These are phyloP conservation scores for Diploptera punctata DNA, from an alignment of 2,888 invertebrate species.

Conservation along the genomic window DNA sequence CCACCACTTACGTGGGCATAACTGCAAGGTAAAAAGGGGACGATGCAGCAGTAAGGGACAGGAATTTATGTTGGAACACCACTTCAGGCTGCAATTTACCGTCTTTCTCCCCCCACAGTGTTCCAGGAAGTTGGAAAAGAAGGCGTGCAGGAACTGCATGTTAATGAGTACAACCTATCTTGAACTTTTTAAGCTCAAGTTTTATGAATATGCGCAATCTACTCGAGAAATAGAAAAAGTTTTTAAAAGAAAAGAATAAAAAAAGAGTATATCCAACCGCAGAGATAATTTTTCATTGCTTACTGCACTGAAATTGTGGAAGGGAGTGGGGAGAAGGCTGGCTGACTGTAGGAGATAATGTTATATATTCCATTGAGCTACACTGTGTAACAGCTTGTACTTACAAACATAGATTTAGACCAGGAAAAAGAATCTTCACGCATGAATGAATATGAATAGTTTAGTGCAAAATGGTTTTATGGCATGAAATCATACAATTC, in stretches of 20 bases:
- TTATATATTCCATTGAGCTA: background rate
- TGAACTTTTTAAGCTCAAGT: slow-evolving; percentile 33
- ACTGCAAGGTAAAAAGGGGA: background rate
- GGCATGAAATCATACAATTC: too few relatives aligned
- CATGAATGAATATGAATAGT: too few relatives aligned
- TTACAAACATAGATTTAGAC: background rate
- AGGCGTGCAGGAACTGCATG: slow-evolving; percentile 31
- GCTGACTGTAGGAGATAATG: background rate
- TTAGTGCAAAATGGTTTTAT: too few relatives aligned
- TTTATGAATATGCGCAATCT: slow-evolving; percentile 32
- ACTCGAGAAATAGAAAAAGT: slow-evolving; percentile 1
- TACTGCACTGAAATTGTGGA: background rate
- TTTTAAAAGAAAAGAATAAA: background rate
- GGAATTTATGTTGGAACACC: slow-evolving; percentile 8
- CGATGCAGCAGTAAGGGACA: background rate
- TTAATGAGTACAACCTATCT: slow-evolving; percentile 40
- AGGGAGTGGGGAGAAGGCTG: too few relatives aligned
- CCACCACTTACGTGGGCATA: background rate
- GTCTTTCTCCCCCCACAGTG: too few relatives aligned
- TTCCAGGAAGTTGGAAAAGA: too few relatives aligned
- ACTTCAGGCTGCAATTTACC: slow-evolving; percentile 29
- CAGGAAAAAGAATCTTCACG: too few relatives aligned
- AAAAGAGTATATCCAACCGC: background rate
- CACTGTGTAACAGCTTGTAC: slow-evolving; percentile 12
- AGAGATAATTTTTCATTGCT: slow-evolving; percentile 8